phyloP scores from a whole-genome alignment of 1,140 invertebrate species.

The Pararge aegeria region DNA sequence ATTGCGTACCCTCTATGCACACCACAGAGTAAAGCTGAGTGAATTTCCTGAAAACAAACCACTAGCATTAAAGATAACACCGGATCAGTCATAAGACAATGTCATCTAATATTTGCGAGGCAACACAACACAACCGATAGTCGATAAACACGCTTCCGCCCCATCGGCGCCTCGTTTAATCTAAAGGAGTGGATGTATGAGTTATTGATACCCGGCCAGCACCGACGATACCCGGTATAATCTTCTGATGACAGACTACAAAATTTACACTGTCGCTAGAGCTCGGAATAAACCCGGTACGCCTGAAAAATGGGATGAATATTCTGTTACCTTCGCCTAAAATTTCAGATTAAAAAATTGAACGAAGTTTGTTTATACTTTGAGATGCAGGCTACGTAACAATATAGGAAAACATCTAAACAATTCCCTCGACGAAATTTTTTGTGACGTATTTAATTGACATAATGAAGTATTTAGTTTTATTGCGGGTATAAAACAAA shows the following conservation, averaged over 20 bases:
- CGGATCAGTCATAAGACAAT: not conserved
- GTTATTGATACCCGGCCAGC: constrained; percentile 6
- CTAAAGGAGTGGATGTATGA: constrained; percentile 11
- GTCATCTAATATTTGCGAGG: not conserved
- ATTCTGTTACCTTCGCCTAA: not conserved
- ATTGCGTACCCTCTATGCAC: too few species aligned
- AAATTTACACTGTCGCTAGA: not conserved
- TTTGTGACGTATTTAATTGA: too few species aligned
- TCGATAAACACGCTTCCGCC: constrained; percentile 15
- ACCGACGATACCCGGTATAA: constrained; percentile 4
- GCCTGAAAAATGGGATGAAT: not conserved
- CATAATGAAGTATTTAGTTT: too few species aligned
- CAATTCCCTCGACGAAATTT: too few species aligned
- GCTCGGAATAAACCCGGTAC: not conserved
- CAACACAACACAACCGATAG: not conserved
- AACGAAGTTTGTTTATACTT: too few species aligned
- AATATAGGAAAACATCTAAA: too few species aligned
- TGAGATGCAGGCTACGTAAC: too few species aligned
- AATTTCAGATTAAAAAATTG: not conserved
- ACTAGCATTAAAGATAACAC: not conserved
- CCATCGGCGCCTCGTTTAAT: constrained; percentile 19
- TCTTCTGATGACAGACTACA: constrained; percentile 1
- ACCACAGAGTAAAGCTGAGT: too few species aligned
- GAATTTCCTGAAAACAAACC: not conserved
- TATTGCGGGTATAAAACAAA: too few species aligned